Conservation (phyloP, 92 coral and sea anemone species). For the Scolanthus callimorphus region DNA sequence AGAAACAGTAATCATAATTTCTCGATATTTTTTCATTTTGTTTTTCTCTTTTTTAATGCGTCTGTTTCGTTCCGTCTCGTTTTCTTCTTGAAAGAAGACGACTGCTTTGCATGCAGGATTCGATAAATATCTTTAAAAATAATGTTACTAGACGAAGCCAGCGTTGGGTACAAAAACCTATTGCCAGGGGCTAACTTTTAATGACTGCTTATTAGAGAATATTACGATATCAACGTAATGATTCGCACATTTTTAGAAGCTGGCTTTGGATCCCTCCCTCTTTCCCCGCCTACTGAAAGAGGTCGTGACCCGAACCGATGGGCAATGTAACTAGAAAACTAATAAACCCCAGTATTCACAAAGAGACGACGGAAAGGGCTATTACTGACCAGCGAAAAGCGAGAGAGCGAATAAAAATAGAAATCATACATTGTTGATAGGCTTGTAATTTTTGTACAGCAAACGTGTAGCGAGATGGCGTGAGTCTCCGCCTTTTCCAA, state of each 20-base stretch:
- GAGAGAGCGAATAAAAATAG: neutral
- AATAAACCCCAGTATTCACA: neutral
- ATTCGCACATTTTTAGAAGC: neutral
- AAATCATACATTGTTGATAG: neutral
- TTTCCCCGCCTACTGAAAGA: neutral
- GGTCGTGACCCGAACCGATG: conserved; percentile 4
- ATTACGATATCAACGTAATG: neutral
- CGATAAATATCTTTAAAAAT: too few species aligned
- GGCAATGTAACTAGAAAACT: too few species aligned
- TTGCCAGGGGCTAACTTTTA: neutral
- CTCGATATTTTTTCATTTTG: neutral
- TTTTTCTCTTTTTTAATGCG: neutral
- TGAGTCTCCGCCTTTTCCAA: neutral
- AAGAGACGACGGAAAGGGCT: neutral
- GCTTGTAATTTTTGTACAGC: neutral
- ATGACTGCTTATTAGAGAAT: neutral
- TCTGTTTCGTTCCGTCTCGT: neutral
- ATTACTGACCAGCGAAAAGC: neutral
- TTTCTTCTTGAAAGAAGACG: neutral
- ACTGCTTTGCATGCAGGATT: too few species aligned
- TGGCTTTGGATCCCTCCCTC: neutral
- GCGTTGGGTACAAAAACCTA: neutral
- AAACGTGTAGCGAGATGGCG: neutral
- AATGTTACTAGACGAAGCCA: too few species aligned
- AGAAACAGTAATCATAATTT: neutral